Evolutionary conservation across 2,797 vertebrate species (phyloP).

Genomic region (Tokudaia muenninki): DNA sequence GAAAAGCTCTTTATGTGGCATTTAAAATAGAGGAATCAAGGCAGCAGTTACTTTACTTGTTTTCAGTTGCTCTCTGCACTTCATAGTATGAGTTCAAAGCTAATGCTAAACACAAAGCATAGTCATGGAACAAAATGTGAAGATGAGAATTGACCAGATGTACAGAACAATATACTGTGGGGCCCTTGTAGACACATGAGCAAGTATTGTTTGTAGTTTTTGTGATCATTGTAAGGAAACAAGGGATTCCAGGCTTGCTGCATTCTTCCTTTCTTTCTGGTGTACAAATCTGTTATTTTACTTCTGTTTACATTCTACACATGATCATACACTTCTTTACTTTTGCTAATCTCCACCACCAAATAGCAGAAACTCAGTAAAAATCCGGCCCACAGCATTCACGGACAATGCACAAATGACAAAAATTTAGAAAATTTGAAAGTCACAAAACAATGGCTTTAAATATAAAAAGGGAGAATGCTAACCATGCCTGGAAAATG

Average conservation of each 20-base stretch:
- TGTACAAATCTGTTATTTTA: background rate
- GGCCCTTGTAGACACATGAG: background rate
- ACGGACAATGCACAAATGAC: background rate
- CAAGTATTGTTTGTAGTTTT: background rate
- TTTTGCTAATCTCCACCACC: background rate
- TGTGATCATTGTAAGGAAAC: background rate
- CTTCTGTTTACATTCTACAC: background rate
- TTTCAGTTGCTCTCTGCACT: background rate
- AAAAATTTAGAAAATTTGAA: background rate
- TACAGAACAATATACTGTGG: background rate
- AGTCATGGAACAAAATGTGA: background rate
- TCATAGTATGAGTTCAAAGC: background rate
- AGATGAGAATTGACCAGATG: background rate
- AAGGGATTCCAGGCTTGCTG: background rate
- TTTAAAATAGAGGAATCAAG: background rate
- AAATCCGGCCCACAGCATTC: background rate
- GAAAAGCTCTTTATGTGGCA: background rate
- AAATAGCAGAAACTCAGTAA: background rate
- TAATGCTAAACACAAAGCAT: slow-evolving; percentile 11
- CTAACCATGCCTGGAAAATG: slow-evolving; percentile 8
- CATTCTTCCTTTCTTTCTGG: background rate
- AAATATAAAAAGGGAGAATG: background rate
- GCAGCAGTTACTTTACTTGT: background rate
- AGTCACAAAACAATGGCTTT: background rate
- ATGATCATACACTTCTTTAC: background rate